Evolutionary conservation across 2,113 vertebrate genomes (phyloP).

Genomic region (Octodon degus): DNA sequence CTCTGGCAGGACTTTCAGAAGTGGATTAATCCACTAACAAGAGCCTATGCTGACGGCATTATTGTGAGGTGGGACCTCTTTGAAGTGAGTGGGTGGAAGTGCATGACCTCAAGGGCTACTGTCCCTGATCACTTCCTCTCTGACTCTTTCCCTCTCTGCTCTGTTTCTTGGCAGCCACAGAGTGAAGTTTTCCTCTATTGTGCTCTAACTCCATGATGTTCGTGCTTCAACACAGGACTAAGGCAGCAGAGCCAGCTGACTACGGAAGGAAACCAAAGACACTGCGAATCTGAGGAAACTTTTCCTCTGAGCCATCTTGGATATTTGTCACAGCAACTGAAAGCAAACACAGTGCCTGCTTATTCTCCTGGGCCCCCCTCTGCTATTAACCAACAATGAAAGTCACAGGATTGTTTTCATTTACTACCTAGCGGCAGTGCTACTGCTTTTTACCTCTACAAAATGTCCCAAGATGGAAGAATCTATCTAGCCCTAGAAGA

Average conservation of each 20-base stretch:
- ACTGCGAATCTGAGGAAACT: neutral
- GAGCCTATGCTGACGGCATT: neutral
- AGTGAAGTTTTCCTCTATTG: neutral
- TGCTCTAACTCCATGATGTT: neutral
- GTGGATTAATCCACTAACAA: neutral
- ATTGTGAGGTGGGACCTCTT: neutral
- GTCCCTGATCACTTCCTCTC: neutral
- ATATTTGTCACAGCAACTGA: neutral
- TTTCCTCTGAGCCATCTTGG: neutral
- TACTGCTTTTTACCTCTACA: neutral
- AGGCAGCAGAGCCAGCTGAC: neutral
- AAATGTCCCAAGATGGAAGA: neutral
- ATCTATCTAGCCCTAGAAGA: too few species aligned
- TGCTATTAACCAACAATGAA: accelerated
- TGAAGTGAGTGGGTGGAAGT: neutral
- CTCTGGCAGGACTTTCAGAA: neutral
- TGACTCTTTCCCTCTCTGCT: neutral
- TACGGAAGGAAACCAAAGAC: neutral
- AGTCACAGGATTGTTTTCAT: neutral
- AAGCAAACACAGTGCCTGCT: neutral
- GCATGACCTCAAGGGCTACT: neutral
- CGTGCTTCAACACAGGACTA: neutral
- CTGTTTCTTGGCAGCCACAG: neutral
- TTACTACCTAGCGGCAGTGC: neutral
- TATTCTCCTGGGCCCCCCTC: accelerated